Percentiles rank a stretch among this genome's conserved stretches.
These are phyloP conservation scores for Eriosoma lanigerum DNA, from an alignment of 1,140 invertebrate species.

Conservation along the genomic window DNA sequence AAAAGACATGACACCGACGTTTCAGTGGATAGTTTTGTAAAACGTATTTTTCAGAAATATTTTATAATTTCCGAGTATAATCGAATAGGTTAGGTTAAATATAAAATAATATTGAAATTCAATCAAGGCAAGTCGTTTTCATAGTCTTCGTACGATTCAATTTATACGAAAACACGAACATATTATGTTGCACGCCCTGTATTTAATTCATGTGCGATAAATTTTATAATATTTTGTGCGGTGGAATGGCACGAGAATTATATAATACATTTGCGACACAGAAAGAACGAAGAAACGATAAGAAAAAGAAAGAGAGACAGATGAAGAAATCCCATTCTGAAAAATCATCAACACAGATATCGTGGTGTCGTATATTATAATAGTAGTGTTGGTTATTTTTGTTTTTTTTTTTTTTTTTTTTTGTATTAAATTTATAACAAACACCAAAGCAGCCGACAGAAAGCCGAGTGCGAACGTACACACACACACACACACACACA, in stretches of 20 bases:
- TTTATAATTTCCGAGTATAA: no score
- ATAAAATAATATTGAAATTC: no score
- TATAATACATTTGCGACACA: no score
- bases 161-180: no score
- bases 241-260: neutral
- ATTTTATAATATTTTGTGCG: neutral
- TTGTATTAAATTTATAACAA: slow-evolving; percentile 47
- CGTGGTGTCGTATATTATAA: no score
- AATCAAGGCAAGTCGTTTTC: no score
- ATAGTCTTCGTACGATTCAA: no score
- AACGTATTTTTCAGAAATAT: no score
- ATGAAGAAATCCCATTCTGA: neutral
- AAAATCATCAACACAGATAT: slow-evolving; percentile 41
- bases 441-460: slow-evolving; percentile 34
- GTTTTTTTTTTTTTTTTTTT: neutral
- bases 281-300: neutral
- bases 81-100: no score
- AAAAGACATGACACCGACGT: no score
- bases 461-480: neutral
- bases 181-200: no score
- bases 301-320: neutral
- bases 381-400: neutral
- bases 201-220: neutral
- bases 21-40: no score
- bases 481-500: neutral